Percentiles rank a stretch among this genome's conserved stretches.
Evolutionary conservation across 2,888 invertebrate genomes (phyloP).

Genomic region (Dendrolimus houi): DNA sequence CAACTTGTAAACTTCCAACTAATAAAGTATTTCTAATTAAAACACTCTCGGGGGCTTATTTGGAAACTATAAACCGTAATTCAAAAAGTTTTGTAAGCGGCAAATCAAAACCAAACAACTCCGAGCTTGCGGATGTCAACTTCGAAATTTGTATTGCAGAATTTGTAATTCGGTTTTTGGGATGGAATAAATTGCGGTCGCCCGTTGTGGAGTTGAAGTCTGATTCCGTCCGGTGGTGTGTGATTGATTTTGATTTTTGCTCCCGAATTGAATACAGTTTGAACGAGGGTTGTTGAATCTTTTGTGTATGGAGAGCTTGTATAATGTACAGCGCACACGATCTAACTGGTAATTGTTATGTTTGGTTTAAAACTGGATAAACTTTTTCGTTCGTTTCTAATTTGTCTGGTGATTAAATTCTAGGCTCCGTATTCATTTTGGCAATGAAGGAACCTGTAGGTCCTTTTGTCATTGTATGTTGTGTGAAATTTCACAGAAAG

Average conservation of each 20-base stretch:
- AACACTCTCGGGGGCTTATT: not conserved
- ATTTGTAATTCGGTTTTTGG: not conserved
- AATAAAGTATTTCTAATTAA: no score
- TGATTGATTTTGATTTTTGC: not conserved
- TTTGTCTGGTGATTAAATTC: no score
- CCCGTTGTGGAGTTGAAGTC: not conserved
- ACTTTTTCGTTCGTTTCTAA: no score
- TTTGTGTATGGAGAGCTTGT: not conserved
- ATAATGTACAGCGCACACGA: not conserved
- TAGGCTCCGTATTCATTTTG: no score
- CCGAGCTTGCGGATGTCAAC: constrained; percentile 5
- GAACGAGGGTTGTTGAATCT: not conserved
- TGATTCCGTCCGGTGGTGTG: not conserved
- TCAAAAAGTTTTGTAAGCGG: constrained; percentile 5
- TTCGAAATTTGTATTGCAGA: constrained; percentile 2
- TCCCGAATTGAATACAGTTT: not conserved
- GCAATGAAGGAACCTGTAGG: no score
- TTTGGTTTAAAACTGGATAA: no score
- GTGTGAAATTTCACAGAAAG: no score
- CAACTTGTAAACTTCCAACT: no score
- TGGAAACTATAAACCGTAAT: not conserved
- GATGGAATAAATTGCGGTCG: not conserved
- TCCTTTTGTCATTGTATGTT: no score
- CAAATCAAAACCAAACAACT: constrained; percentile 7
- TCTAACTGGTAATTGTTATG: no score